Evolutionary conservation across 92 coral and sea anemone species (phyloP).

Genomic region (Palythoa caribaeorum): DNA sequence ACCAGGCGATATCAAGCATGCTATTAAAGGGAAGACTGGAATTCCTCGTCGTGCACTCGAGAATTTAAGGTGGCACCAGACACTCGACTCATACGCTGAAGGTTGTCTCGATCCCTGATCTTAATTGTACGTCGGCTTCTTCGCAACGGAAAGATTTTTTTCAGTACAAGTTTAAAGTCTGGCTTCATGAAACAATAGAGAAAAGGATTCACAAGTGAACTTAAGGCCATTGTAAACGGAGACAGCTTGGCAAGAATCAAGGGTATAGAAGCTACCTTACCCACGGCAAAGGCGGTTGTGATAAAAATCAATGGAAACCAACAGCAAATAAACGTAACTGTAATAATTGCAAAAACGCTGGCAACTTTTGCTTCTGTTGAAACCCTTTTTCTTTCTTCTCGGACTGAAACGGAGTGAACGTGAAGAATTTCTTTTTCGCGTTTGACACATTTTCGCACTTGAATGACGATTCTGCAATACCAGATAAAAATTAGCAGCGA

Average conservation of each 20-base stretch:
- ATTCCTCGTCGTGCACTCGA: not conserved
- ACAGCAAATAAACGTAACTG: conserved; percentile 55
- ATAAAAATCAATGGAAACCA: conserved; percentile 64
- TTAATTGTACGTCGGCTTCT: not conserved
- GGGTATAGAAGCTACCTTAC: conserved; percentile 30
- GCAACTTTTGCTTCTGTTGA: conserved; percentile 59
- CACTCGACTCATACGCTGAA: conserved; percentile 21
- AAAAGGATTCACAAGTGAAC: conserved; percentile 61
- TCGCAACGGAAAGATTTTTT: conserved; percentile 16
- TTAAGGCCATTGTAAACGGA: conserved; percentile 56
- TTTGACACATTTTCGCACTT: conserved; percentile 22
- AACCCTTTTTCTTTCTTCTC: conserved; percentile 43
- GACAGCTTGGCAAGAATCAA: conserved; percentile 43
- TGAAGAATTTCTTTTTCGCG: conserved; percentile 10
- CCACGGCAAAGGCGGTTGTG: conserved; percentile 58
- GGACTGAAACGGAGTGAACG: conserved; percentile 2
- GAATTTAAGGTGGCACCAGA: not conserved
- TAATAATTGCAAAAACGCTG: conserved; percentile 47
- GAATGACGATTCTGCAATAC: conserved; percentile 30
- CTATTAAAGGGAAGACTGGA: not conserved
- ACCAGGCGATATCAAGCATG: not conserved
- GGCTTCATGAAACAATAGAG: conserved; percentile 61
- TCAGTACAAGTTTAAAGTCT: conserved; percentile 52
- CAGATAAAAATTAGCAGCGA: conserved; percentile 42
- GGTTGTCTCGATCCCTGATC: not conserved